Base-by-base conservation (phyloP, 2,888 invertebrate genomes). In the Lasioglossum villosulum region DNA sequence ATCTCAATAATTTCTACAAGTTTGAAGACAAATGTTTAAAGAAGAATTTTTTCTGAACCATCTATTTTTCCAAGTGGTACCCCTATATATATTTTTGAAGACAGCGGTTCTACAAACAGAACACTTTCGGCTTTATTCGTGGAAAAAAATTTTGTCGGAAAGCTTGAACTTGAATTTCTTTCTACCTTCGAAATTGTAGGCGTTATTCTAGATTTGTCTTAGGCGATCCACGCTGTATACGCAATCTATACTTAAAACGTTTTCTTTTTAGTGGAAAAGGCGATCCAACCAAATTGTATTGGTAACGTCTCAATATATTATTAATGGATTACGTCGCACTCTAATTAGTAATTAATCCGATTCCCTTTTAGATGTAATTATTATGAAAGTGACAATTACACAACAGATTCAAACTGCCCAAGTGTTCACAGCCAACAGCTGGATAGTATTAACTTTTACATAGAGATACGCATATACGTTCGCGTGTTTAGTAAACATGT, bases 401-500 rank as follows among this genome's bases (percentile, higher is more conserved):
- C 91, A 80, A 88, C 92, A 91, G 90, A 93, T 92, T 92, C 90
- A 93, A 93, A 94, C 93, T 94, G 93, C 94, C 94, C 93, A 93
- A 94, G 94, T 94, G 94, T 94, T 94, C 94, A 94, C 92, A 92
- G 92, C 92, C 91, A 91, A 87, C 88, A 89, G 89, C 88, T 91
- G 91, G 89, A 91, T 91, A 91, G 84, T 89, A 93, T 91, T 94
- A 92, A 88, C 88, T 90, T 91, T 92, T 91, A 90, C 90, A 93
- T 93, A 91, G 87, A 90, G 87, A 81, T 82, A 85, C 75, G 75
- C 84, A 83, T 75, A 75, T 52, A 71, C 52, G 48, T 39, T 70
- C 63, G 39, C 78, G 75, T 71, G 71, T 84, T 68, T 78, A 83
- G 34, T 68, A 78, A 75, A 82, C 88, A 84, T 79, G 79, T 88